Base-by-base conservation (phyloP, 2,888 invertebrate species). In the Polymixis lichenea region DNA sequence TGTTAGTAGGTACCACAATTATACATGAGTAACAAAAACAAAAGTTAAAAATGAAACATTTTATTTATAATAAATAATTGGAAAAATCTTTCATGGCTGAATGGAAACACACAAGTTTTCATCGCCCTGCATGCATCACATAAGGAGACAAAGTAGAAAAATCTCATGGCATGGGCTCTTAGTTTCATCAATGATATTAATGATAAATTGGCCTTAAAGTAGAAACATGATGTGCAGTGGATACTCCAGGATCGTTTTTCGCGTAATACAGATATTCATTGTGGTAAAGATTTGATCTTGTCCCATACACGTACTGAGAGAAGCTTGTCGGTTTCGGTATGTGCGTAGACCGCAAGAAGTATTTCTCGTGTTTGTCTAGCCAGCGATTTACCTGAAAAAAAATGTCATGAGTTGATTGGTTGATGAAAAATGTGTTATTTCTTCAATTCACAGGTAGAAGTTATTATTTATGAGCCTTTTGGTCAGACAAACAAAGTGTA, bases 351-450 rank as follows among this genome's bases (percentile, higher is more conserved):
- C 1, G 60, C 61, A 38, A 7, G 38, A 86, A 86, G n/a, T 86
- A 86, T 19, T 86, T 82, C 7, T 82, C 53, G 6, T 86, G 82
- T n/a, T 72, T 72, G 0, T 84, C 82, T 2, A 86, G 15, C 85
- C 86, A 86, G 0, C 69, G 60, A 13, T 65, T 58, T 0, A 86
- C 86, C 85, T 86, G 75, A 38, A 38, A 38, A 38, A 38, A 32
- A 32, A 38, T 5, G 3, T 38, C 38, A 38, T 38, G 38, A 38
- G 38, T 38, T 38, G 38, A 38, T 38, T 38, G 38, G 6, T 6
- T 3, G 32, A 38, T 38, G 6, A 38, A 38, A 6, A 38, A 32
- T 32, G 32, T 3, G 5, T 5, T 38, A 5, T 38, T 38, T 38
- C 5, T 38, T 38, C 5, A 1, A 49, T 15, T 49, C 15, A 46